phyloP scores from a whole-genome alignment of 2,797 vertebrate genomes.

The Loriculus beryllinus region DNA sequence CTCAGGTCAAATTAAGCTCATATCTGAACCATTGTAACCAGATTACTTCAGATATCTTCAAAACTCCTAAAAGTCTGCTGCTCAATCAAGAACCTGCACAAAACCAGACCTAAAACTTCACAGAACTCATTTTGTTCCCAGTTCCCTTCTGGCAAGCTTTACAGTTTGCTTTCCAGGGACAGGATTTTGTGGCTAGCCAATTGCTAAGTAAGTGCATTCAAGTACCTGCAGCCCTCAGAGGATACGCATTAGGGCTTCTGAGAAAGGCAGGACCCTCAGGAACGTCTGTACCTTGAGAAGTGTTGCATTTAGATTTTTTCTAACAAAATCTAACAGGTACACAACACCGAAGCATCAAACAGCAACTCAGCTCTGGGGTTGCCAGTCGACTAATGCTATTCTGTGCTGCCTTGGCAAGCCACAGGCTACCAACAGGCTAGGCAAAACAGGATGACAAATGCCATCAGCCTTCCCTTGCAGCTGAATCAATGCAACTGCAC shows the following conservation, averaged over 20 bases:
- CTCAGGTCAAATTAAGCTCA: neutral
- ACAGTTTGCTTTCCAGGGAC: neutral
- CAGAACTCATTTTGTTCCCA: neutral
- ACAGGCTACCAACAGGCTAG: neutral
- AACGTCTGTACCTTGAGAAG: neutral
- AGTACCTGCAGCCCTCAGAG: neutral
- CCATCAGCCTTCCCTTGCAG: neutral
- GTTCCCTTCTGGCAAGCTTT: neutral
- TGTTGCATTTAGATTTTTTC: neutral
- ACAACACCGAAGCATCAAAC: neutral
- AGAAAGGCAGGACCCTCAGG: neutral
- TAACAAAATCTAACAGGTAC: neutral
- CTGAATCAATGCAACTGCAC: rapidly evolving
- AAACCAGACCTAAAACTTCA: neutral
- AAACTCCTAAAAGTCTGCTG: neutral
- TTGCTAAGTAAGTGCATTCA: neutral
- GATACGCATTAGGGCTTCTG: neutral
- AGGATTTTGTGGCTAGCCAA: neutral
- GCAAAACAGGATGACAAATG: rapidly evolving
- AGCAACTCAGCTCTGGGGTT: neutral
- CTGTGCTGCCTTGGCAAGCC: neutral
- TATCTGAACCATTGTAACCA: neutral
- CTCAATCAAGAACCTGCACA: neutral
- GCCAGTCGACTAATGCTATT: rapidly evolving
- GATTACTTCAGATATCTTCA: neutral